Conservation (phyloP, 2,888 invertebrate species). For the Eilema sororculum region DNA sequence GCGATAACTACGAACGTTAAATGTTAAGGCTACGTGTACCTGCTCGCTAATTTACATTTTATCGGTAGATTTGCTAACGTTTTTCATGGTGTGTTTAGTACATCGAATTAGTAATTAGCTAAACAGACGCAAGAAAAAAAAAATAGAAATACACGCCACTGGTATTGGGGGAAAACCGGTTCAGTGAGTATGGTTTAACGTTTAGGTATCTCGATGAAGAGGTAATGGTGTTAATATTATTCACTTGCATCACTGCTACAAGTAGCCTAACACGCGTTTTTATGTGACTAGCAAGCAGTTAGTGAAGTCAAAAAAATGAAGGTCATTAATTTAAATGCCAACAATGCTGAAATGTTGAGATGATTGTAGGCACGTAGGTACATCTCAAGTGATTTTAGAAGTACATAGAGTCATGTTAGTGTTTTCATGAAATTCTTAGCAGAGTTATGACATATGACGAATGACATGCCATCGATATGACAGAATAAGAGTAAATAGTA, state of each 20-base stretch:
- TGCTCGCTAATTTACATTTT: constrained; percentile 20
- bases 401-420: too few species aligned
- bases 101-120: constrained; percentile 57
- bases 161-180: constrained; percentile 21
- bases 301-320: background rate
- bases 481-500: background rate
- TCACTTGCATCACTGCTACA: background rate
- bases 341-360: too few species aligned
- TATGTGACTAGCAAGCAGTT: background rate
- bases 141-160: background rate
- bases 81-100: constrained; percentile 54
- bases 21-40: constrained; percentile 16
- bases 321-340: too few species aligned
- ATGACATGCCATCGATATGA: background rate
- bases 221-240: background rate
- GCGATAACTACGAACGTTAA: constrained; percentile 7
- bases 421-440: too few species aligned
- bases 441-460: too few species aligned
- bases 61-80: constrained; percentile 30
- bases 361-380: too few species aligned
- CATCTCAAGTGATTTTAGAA: too few species aligned
- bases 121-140: constrained; percentile 24
- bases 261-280: background rate
- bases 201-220: constrained; percentile 22
- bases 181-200: constrained; percentile 14